A percentile compares a stretch with the other conserved stretches of the same genome.
These are phyloP conservation scores for Buceros bicornis DNA, from an alignment of 2,797 vertebrate genomes.

Conservation along the genomic window DNA sequence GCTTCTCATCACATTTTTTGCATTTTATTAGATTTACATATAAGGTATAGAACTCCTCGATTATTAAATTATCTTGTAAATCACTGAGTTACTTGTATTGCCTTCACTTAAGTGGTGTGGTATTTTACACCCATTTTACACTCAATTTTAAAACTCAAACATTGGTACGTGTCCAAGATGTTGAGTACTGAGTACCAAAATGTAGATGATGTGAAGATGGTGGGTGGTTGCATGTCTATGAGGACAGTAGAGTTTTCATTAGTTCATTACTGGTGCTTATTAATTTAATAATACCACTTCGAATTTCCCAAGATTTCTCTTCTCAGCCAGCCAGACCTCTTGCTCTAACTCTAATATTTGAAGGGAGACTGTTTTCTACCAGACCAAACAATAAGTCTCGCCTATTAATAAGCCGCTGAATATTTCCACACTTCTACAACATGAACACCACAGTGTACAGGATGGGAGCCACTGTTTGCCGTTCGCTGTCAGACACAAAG, in stretches of 20 bases:
- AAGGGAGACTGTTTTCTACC: background rate
- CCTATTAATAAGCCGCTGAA: slow-evolving; percentile 50
- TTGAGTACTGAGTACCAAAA: background rate
- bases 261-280: background rate
- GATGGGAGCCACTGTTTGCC: slow-evolving; percentile 17
- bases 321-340: background rate
- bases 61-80: background rate
- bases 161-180: background rate
- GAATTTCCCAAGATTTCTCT: background rate
- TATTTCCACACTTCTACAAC: slow-evolving; percentile 49
- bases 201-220: background rate
- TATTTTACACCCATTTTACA: background rate
- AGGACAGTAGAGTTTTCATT: background rate
- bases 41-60: background rate
- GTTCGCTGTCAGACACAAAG: slow-evolving; percentile 58
- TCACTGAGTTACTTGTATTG: background rate
- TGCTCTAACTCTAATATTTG: background rate
- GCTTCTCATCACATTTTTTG: background rate
- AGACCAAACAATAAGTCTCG: background rate
- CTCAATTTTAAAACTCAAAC: background rate
- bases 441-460: background rate
- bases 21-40: background rate
- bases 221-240: background rate
- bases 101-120: background rate
- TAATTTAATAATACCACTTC: background rate